A percentile compares a stretch with the other conserved stretches of the same genome.
These are phyloP conservation scores for Phania funesta DNA, from an alignment of 2,888 invertebrate genomes.

Conservation along the genomic window DNA sequence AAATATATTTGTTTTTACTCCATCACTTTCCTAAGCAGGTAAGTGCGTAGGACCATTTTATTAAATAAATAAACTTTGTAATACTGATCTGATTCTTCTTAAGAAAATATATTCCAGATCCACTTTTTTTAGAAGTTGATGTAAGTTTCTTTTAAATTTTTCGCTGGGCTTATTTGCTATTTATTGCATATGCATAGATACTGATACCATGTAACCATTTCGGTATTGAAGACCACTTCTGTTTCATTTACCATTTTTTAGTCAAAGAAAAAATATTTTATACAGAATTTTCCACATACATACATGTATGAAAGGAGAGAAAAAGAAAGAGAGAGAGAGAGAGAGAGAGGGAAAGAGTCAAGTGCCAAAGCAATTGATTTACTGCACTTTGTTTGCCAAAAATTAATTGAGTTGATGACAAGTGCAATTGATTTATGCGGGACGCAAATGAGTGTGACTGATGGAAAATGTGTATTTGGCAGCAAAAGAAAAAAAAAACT, in stretches of 20 bases:
- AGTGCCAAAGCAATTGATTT: conserved; percentile 80
- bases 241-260: conserved; percentile 43
- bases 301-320: too few species aligned
- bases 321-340: too few species aligned
- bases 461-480: conserved; percentile 55
- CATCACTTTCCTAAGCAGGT: too few species aligned
- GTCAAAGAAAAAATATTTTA: conserved; percentile 1
- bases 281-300: conserved; percentile 11
- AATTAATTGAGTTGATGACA: conserved; percentile 81
- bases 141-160: neutral
- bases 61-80: too few species aligned
- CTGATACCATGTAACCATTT: conserved; percentile 55
- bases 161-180: conserved; percentile 26
- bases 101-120: too few species aligned
- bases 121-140: too few species aligned
- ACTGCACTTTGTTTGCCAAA: conserved; percentile 79
- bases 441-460: conserved; percentile 77
- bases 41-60: too few species aligned
- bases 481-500: conserved; percentile 8
- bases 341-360: conserved; percentile 46
- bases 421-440: conserved; percentile 81
- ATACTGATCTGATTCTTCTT: too few species aligned
- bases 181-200: conserved; percentile 5
- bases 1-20: too few species aligned
- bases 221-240: conserved; percentile 55